Evolutionary conservation across 2,888 invertebrate genomes (phyloP), one percentile per base, ranked within the genome.

Genomic region (Philaethria dido): DNA sequence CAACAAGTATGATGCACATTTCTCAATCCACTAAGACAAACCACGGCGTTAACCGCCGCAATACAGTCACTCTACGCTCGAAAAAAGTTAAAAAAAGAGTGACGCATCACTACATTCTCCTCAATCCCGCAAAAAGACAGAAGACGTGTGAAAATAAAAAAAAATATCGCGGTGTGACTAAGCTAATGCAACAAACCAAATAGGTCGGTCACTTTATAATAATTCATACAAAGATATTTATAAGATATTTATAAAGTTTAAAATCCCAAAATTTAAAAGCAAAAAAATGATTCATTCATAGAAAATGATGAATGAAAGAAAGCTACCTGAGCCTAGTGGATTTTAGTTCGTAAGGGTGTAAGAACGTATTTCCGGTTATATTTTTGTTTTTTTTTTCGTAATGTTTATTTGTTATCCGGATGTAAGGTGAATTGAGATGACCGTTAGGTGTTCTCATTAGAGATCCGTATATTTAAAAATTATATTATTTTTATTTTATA

Each of bases 221-320:
- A 16, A 59, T 18, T 29, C 0, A 22, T 4, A 16, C 5, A 20
- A 66, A 9, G 3, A 1, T 16, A 68, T 63, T 67, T 0, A 0
- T 8, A 8, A 0, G 0, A 0, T n/a, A n/a, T n/a, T n/a, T n/a
- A 13, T 69, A 70, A 44, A 36, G 57, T 11, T 5, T 50, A 64
- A 65, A 48, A 70, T 3, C 44, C 72, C 73, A 73, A 73, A 16
- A 39, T 18, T 39, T 14, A 20, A 4, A 9, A 52, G 61, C 29
- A 79, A 80, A 76, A 71, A 74, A 75, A 74, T 70, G 78, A 81
- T 82, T 87, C 90, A 90, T 90, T 89, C 87, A 88, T 85, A 80
- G 72, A 69, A 69, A 52, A 66, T 70, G 72, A 73, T 80, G 81
- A 80, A 83, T 89, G 88, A 87, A 86, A 16, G 52, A 33, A 52